A percentile compares a stretch with the other conserved stretches of the same genome.
Evolutionary conservation across 2,113 vertebrate genomes (phyloP).

Genomic region (Clarias macrocephalus): DNA sequence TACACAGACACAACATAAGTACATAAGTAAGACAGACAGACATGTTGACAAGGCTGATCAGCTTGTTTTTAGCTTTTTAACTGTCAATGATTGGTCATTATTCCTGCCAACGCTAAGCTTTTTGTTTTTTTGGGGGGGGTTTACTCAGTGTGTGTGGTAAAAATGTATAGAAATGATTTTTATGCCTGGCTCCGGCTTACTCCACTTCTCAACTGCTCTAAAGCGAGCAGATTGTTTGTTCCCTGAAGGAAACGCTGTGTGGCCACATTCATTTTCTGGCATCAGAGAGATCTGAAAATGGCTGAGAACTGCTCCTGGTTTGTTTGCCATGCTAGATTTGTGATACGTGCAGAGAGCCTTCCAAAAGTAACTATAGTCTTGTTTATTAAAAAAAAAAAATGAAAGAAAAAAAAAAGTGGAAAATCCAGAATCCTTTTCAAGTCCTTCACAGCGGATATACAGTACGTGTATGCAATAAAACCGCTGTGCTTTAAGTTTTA

Average conservation of each 20-base stretch:
- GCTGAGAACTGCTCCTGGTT: neutral
- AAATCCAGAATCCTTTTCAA: neutral
- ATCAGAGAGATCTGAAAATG: slow-evolving; percentile 14
- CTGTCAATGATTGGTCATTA: neutral
- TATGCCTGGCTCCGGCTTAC: neutral
- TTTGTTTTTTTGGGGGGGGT: neutral
- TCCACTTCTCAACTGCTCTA: slow-evolving; percentile 3
- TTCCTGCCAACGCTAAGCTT: neutral
- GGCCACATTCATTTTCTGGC: neutral
- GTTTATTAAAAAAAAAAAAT: no score
- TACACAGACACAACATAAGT: no score
- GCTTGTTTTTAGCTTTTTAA: no score
- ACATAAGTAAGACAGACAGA: no score
- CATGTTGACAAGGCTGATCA: no score
- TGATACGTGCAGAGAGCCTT: neutral
- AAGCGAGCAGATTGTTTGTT: slow-evolving; percentile 8
- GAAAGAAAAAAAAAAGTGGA: neutral
- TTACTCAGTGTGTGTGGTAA: neutral
- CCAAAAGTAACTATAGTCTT: neutral
- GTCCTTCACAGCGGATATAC: neutral
- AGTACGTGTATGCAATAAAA: neutral
- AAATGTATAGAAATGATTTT: neutral
- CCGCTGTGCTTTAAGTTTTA: neutral
- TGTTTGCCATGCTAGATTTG: neutral
- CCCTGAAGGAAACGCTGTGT: slow-evolving; percentile 15